Base-by-base conservation (phyloP, 2,888 invertebrate species). In the Campoletis raptor region DNA sequence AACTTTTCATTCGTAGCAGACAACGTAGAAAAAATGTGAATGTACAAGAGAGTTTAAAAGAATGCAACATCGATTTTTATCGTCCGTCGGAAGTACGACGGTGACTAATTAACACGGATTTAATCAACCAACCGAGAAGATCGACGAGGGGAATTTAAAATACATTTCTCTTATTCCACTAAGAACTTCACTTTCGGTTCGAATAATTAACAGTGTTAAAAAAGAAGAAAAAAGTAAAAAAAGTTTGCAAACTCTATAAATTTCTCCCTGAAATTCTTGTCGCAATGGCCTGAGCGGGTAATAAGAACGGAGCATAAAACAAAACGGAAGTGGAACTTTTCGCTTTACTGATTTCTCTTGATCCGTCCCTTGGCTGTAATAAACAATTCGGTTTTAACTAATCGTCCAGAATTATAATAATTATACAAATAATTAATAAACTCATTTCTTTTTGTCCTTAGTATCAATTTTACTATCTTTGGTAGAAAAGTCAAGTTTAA, bases 71-170 rank as follows among this genome's bases (percentile, higher is more conserved):
- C 74, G 83, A 80, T 74, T 37, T 61, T 74, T 61, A 72, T 9
- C 18, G 54, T 18, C 0, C 52, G 52, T 42, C 15, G 37, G 12
- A 30, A 69, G 69, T 40, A 74, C 30, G 52, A 74, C 74, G 12
- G 64, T 61, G 78, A 79, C 54, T 79, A 79, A 74, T 83, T 76
- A 80, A 81, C 69, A 70, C 61, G 54, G 70, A 54, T 81, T 77
- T 73, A 78, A 85, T 81, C 70, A 81, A 85, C 72, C 45, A 40
- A 66, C 64, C 37, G 77, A 37, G 45, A 81, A 80, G 21, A 73
- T 72, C 77, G 48, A 73, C 72, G 66, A 77, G 77, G 40, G 54
- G 30, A 73, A 57, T 72, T 77, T 72, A 12, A 81, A 81, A 81
- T 72, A 72, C 54, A 57, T 48, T 79, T 40, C 30, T 85, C 57